A percentile compares a stretch with the other conserved stretches of the same genome.
phyloP scores from a whole-genome alignment of 2,113 vertebrate genomes.

The Panthera leo region DNA sequence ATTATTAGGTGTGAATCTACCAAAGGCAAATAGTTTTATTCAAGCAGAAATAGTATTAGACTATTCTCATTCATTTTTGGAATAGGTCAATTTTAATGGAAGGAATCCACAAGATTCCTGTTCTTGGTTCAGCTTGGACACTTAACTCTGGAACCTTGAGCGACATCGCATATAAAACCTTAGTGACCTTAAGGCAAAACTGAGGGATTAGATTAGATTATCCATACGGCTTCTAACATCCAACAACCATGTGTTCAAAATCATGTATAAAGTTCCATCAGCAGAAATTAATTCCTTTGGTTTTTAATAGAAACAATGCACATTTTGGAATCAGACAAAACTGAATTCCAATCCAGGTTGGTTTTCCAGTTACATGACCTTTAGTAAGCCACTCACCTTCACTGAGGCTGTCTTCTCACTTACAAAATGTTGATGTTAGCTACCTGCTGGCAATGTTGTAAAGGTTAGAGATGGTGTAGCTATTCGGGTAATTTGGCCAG shows the following conservation, averaged over 20 bases:
- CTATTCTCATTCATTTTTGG: not conserved
- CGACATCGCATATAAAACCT: not conserved
- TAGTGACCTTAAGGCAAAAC: not conserved
- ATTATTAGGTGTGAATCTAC: not conserved
- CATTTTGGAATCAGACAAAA: not conserved
- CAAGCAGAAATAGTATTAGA: not conserved
- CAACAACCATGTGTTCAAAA: not conserved
- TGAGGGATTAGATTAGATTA: not conserved
- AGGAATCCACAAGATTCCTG: not conserved
- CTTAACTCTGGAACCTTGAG: not conserved
- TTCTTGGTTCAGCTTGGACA: not conserved
- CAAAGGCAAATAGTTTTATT: not conserved
- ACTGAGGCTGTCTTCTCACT: conserved; percentile 12
- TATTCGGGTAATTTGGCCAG: not conserved
- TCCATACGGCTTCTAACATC: not conserved
- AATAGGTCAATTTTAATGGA: not conserved
- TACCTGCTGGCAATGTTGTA: not conserved
- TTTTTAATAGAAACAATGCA: not conserved
- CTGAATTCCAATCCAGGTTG: not conserved
- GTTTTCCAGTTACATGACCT: not conserved
- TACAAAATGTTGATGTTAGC: not conserved
- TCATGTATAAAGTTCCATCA: not conserved
- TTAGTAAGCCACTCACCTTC: not conserved
- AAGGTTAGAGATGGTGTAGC: not conserved
- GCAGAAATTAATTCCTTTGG: not conserved